Base-by-base conservation (phyloP, 2,797 vertebrate genomes). In the Micromesistius poutassou region DNA sequence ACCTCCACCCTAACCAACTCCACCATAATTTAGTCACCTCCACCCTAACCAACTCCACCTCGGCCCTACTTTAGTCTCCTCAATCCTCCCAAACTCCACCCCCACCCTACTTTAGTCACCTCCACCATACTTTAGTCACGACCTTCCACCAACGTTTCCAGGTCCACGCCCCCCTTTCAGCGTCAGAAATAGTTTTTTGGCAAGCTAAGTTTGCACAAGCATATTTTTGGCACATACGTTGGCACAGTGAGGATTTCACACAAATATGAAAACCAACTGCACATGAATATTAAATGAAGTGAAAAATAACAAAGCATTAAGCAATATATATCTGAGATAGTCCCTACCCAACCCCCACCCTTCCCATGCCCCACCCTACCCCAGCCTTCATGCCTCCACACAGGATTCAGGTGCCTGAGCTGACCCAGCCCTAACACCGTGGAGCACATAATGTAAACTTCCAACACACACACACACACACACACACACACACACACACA, bases 351-450 rank as follows among this genome's bases (percentile, higher is more conserved):
- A 50, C 46, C 40, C 40, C 12, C 40, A 3, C 10, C 40, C 40
- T 42, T 4, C 40, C 66, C 25, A 22, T 66, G 19, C 25, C 62
- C 86, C 74, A 81, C 74, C 80, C 79, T 28, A 9, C 28, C n/a
- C 16, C 66, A 22, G 8, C 25, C 55, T 66, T 5, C 10, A n/a
- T 1, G 3, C 28, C 68, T 71, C 25, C 30, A 14, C 30, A 70
- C 28, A 13, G 68, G 68, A 71, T 0, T 30, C 68, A 71, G 68
- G 28, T 13, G 13, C 28, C 68, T 10, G 68, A 30, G 25, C 30
- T 70, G 66, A 25, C 25, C 28, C 68, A 71, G 55, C 68, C 68
- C 68, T 30, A 30, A 71, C 25, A 68, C 66, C 19, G 66, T 28
- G 66, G 66, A 70, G 66, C 66, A 70, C 66, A 68, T 10, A n/a